Base-by-base conservation (phyloP, 2,888 invertebrate genomes). In the Neria commutata region DNA sequence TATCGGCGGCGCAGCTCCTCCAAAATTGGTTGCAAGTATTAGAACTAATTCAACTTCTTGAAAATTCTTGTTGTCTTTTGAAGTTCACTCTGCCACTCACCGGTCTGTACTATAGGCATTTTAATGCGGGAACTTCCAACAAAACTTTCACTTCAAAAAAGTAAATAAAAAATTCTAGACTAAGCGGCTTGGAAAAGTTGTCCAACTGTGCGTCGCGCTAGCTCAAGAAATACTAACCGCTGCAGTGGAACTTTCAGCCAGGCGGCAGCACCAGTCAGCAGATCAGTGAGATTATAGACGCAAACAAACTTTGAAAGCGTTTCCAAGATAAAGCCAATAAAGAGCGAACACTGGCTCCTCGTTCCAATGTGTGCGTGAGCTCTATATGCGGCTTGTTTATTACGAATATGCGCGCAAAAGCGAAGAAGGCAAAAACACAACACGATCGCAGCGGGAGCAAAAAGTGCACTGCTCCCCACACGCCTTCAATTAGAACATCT, bases 91-190 rank as follows among this genome's bases (percentile, higher is more conserved):
- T n/a, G n/a, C 21, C 5, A 45, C 66, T 61, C 45, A 68, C 68
- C 68, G 33, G 68, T 68, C 62, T 67, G 66, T 40, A 68, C 62
- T 67, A 68, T 68, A 52, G 66, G 57, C 68, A 68, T 68, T 56
- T 57, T 64, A 5, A 8, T 29, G n/a, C n/a, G n/a, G n/a, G n/a
- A n/a, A n/a, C n/a, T n/a, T n/a, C n/a, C n/a, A n/a, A n/a, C n/a
- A 37, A 37, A 37, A 33, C 26, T 29, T 57, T 47, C 16, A 6
- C 34, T 24, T 29, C 17, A 11, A 53, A 5, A 19, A 48, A 25
- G 33, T 40, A 58, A 48, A 34, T 51, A 5, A 26, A 37, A 40
- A 17, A 17, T 26, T 40, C 6, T 19, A 40, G 54, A 24, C 25
- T 42, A 17, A 42, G 10, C 26, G 14, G n/a, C 16, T 53, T 25